Evolutionary conservation across 2,113 vertebrate species (phyloP).

Genomic region (Scomber colias): DNA sequence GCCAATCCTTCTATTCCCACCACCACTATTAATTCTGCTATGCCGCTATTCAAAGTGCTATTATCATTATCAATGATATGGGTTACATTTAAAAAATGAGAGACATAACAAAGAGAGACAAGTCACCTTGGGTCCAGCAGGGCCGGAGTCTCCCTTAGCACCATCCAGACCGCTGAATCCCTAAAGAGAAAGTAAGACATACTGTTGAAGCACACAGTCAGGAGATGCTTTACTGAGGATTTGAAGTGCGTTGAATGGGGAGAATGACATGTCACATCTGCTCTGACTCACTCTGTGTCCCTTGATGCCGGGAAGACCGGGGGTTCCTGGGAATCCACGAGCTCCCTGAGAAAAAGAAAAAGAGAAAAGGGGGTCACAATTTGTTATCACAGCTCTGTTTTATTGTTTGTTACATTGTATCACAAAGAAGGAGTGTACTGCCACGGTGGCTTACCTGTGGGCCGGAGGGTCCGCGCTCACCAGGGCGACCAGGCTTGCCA

Average conservation of each 20-base stretch:
- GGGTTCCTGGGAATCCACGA: conserved; percentile 97
- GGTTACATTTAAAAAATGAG: neutral
- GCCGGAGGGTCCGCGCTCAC: conserved; percentile 94
- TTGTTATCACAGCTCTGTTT: neutral
- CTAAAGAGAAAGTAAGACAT: conserved; percentile 73
- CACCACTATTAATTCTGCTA: too few species aligned
- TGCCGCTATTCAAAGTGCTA: neutral
- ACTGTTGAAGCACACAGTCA: neutral
- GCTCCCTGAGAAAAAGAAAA: conserved; percentile 86
- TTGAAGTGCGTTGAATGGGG: neutral
- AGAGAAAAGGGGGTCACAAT: neutral
- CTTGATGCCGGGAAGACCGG: conserved; percentile 97
- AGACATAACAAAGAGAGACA: neutral
- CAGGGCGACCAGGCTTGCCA: conserved; percentile 94
- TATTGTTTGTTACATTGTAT: neutral
- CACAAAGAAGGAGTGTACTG: too few species aligned
- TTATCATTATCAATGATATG: neutral
- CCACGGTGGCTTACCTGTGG: conserved; percentile 89
- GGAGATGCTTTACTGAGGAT: neutral
- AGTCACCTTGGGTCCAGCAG: conserved; percentile 96
- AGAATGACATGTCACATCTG: neutral
- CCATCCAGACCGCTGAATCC: conserved; percentile 98
- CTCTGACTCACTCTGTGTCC: conserved; percentile 94
- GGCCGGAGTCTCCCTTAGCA: conserved; percentile 94
- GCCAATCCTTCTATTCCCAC: neutral